These are phyloP conservation scores for Hydrotaea cyrtoneurina DNA, from an alignment of 2,888 invertebrate genomes.

Conservation along the genomic window DNA sequence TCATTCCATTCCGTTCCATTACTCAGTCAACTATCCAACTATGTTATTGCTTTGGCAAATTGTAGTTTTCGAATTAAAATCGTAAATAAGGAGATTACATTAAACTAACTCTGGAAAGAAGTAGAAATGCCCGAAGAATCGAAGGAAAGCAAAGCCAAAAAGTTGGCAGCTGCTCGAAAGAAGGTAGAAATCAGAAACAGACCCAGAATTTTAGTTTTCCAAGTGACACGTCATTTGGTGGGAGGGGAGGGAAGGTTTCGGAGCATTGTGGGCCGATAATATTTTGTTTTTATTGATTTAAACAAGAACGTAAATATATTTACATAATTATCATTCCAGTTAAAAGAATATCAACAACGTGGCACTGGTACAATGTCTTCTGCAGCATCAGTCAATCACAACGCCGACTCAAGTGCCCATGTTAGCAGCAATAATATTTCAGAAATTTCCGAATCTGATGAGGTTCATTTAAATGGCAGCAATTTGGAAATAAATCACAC, in stretches of 20 bases:
- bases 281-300: constrained; percentile 39
- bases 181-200: constrained; percentile 76
- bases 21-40: too few relatives aligned
- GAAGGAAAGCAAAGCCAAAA: constrained; percentile 78
- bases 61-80: not conserved
- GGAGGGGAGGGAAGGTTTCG: not conserved
- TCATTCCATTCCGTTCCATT: too few relatives aligned
- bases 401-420: constrained; percentile 71
- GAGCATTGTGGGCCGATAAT: constrained; percentile 29
- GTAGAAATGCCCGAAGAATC: constrained; percentile 78
- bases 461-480: constrained; percentile 71
- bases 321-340: constrained; percentile 66
- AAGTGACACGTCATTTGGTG: constrained; percentile 62
- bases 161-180: constrained; percentile 79
- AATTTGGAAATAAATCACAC: constrained; percentile 32
- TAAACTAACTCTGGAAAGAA: not conserved
- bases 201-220: constrained; percentile 63
- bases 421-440: constrained; percentile 75
- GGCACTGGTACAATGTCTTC: constrained; percentile 41
- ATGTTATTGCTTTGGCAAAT: too few relatives aligned
- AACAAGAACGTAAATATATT: constrained; percentile 25
- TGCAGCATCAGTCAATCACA: constrained; percentile 47
- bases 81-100: not conserved
- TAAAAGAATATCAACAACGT: constrained; percentile 77
- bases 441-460: constrained; percentile 76